Evolutionary conservation across 1,140 invertebrate genomes (phyloP).

Genomic region (Bombus superbus): DNA sequence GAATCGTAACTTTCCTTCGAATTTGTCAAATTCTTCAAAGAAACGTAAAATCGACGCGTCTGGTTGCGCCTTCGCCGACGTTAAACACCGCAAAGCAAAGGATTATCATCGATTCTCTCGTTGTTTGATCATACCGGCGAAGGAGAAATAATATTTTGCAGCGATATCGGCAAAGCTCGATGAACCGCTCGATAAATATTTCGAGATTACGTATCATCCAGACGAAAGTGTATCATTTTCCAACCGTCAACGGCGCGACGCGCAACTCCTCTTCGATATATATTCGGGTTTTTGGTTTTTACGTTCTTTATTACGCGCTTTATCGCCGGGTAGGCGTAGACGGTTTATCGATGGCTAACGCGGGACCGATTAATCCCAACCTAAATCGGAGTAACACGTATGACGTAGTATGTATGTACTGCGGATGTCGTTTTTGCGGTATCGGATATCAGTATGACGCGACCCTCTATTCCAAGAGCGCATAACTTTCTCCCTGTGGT

Average conservation of each 20-base stretch:
- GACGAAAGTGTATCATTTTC: neutral
- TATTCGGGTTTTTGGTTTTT: neutral
- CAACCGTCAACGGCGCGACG: neutral
- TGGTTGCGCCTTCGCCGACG: no score
- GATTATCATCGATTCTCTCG: no score
- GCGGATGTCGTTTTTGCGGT: conserved; percentile 48
- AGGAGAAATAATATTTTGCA: no score
- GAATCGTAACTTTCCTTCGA: no score
- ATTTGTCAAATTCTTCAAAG: no score
- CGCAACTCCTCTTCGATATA: neutral
- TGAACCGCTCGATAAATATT: neutral
- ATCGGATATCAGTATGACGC: conserved; percentile 51
- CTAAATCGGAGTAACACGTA: conserved; percentile 29
- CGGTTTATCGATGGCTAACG: conserved; percentile 10
- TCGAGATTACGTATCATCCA: neutral
- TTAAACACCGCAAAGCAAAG: no score
- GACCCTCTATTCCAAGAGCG: conserved; percentile 47
- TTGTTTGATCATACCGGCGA: no score
- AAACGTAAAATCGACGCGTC: no score
- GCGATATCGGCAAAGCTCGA: neutral
- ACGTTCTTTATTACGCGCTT: neutral
- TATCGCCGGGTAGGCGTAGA: neutral
- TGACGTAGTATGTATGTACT: neutral
- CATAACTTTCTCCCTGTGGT: conserved; percentile 47
- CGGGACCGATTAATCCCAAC: conserved; percentile 35